Evolutionary conservation across 2,797 vertebrate species (phyloP).

Genomic region (Melanotaenia pygmaea): DNA sequence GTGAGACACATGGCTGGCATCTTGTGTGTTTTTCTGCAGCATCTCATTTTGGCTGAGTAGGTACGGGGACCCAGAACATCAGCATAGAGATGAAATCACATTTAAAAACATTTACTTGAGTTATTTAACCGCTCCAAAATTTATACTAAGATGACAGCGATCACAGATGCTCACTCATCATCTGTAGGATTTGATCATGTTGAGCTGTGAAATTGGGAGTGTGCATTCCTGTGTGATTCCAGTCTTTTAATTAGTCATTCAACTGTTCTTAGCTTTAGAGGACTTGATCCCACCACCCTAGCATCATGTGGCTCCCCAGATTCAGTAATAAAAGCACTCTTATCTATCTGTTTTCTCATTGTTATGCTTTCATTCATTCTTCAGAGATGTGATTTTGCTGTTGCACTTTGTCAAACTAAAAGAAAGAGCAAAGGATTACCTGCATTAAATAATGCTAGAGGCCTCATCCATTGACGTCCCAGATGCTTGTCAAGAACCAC

Average conservation of each 20-base stretch:
- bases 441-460: conserved; percentile 21
- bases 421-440: not conserved
- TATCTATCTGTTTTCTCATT: not conserved
- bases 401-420: not conserved
- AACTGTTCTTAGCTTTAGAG: conserved; percentile 26
- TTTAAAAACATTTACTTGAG: conserved; percentile 46
- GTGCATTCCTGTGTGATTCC: conserved; percentile 19
- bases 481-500: conserved; percentile 20
- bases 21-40: conserved; percentile 15
- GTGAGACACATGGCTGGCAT: conserved; percentile 3
- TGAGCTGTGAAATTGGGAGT: conserved; percentile 26
- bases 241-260: conserved; percentile 35
- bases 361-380: conserved; percentile 12
- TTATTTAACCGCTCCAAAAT: conserved; percentile 39
- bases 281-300: conserved; percentile 10
- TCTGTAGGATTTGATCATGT: conserved; percentile 23
- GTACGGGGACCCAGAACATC: conserved; percentile 28
- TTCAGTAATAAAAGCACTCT: conserved; percentile 15
- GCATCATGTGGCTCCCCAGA: not conserved
- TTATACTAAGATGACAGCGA: conserved; percentile 23
- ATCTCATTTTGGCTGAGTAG: not conserved
- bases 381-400: not conserved
- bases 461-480: not conserved
- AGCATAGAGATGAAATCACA: conserved; percentile 16
- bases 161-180: conserved; percentile 6